Evolutionary conservation across 1,140 invertebrate species (phyloP).

Genomic region (Camponotus vicinus): DNA sequence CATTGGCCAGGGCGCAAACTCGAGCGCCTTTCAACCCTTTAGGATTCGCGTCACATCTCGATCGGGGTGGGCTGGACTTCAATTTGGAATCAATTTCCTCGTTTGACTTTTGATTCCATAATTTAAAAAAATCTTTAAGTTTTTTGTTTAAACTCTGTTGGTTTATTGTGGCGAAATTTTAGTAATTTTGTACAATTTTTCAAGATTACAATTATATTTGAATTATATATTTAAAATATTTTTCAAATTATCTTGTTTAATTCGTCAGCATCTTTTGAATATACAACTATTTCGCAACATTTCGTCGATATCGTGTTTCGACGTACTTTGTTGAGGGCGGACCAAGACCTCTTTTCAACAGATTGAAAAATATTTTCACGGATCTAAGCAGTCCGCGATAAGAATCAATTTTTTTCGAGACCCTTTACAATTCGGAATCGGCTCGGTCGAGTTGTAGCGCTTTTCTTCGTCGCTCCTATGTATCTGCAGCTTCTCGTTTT

Average conservation of each 20-base stretch:
- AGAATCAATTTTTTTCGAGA: neutral
- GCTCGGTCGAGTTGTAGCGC: neutral
- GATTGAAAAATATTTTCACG: conserved; percentile 21
- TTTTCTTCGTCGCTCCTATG: conserved; percentile 4
- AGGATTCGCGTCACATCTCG: conserved; percentile 7
- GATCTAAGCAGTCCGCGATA: conserved; percentile 5
- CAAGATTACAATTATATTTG: neutral
- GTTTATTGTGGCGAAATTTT: neutral
- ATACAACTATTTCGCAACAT: neutral
- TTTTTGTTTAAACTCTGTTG: too few species aligned
- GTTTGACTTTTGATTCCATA: neutral
- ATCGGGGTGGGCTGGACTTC: conserved; percentile 24
- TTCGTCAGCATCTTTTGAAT: neutral
- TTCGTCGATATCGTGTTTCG: neutral
- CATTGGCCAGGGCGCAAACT: conserved; percentile 83
- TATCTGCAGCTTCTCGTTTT: conserved; percentile 62
- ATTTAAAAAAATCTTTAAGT: neutral
- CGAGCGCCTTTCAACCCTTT: conserved; percentile 59
- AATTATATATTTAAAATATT: neutral
- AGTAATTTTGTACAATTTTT: neutral
- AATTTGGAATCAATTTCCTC: neutral
- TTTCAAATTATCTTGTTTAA: neutral
- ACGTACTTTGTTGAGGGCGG: neutral
- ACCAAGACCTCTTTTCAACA: neutral
- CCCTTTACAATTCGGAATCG: conserved; percentile 30